Conservation (phyloP, 37 sponge, comb jelly and placozoan genomes). For the Halisarca cf. caerulea region DNA sequence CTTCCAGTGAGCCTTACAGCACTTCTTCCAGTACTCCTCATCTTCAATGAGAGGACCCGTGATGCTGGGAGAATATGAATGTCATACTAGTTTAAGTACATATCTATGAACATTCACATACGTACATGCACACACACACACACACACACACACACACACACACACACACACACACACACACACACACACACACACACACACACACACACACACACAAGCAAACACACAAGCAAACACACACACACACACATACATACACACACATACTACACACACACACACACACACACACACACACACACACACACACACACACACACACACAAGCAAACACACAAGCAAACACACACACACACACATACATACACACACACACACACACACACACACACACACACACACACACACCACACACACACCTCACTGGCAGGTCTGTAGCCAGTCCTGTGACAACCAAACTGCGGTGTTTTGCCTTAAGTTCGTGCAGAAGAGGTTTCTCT, state of each 20-base stretch:
- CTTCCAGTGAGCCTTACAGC: slow-evolving; percentile 82
- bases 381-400: slow-evolving; percentile 10
- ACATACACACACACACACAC: background rate
- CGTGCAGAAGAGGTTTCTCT: slow-evolving; percentile 83
- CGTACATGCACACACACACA: background rate
- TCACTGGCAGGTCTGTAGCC: slow-evolving; percentile 71
- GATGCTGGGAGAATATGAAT: slow-evolving; percentile 42
- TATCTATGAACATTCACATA: background rate
- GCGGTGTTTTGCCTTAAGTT: slow-evolving; percentile 71
- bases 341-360: background rate
- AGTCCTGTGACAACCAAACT: slow-evolving; percentile 69
- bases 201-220: slow-evolving; percentile 3
- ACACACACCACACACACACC: slow-evolving; percentile 41
- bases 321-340: no score
- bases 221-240: slow-evolving; percentile 9
- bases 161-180: no score
- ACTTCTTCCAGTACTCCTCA: slow-evolving; percentile 87
- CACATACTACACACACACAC: background rate
- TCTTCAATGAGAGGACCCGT: slow-evolving; percentile 84
- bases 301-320: background rate
- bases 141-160: no score
- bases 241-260: background rate
- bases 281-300: background rate
- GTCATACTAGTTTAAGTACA: background rate
- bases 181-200: background rate